Conservation (phyloP, 2,113 vertebrate species). For the Macroglossus sobrinus region DNA sequence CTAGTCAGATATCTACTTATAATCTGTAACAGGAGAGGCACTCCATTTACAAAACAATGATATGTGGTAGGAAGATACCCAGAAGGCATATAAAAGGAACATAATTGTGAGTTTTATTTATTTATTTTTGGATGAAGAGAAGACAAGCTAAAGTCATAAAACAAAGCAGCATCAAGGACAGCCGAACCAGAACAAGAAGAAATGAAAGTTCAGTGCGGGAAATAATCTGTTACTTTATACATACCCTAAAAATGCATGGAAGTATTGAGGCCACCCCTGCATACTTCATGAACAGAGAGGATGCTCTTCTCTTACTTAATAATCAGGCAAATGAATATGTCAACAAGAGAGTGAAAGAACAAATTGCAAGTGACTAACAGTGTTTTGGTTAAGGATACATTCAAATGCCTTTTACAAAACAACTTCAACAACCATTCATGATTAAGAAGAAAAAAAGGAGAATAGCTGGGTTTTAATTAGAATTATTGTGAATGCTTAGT, state of each 20-base stretch:
- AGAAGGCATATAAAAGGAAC: neutral
- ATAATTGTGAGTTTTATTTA: neutral
- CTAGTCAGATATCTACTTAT: neutral
- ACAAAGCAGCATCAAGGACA: conserved; percentile 14
- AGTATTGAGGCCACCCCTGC: neutral
- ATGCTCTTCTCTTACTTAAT: neutral
- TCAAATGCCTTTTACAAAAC: neutral
- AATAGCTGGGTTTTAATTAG: neutral
- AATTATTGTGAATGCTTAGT: neutral
- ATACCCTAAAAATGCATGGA: neutral
- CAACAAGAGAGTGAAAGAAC: neutral
- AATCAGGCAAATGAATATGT: neutral
- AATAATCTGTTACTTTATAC: neutral
- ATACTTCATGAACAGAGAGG: neutral
- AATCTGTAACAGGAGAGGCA: neutral
- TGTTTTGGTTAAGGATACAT: neutral
- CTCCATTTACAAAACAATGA: neutral
- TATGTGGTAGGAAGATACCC: neutral
- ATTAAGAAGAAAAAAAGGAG: neutral
- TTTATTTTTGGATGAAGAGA: neutral
- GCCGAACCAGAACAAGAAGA: neutral
- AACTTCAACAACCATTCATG: neutral
- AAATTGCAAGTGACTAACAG: neutral
- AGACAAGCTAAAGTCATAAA: conserved; percentile 12
- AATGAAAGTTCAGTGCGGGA: neutral